phyloP scores from a whole-genome alignment of 1,140 invertebrate species.

The Drosophila funebris region DNA sequence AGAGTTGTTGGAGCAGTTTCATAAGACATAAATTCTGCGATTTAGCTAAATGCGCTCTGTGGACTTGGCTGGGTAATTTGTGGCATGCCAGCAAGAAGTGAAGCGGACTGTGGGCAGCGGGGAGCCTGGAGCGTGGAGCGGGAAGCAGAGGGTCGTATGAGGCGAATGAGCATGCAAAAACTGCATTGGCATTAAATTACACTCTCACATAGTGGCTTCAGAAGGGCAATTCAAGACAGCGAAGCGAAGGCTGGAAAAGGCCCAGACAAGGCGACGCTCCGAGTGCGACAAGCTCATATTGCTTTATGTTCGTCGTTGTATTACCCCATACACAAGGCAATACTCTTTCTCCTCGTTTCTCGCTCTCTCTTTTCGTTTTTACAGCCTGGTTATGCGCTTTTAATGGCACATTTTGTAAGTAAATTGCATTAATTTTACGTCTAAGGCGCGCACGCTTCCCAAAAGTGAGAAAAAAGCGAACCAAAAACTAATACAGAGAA shows the following conservation, averaged over 20 bases:
- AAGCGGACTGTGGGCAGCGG: not conserved
- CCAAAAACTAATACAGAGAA: too few relatives aligned
- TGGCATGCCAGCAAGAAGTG: conserved; percentile 47
- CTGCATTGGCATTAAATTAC: conserved; percentile 78
- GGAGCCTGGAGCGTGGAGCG: not conserved
- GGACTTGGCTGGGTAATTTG: conserved; percentile 73
- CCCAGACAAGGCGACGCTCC: conserved; percentile 53
- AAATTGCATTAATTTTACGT: conserved; percentile 78
- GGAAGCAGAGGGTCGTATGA: not conserved
- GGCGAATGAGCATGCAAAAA: conserved; percentile 23
- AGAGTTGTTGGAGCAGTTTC: conserved; percentile 52
- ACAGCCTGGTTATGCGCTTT: conserved; percentile 54
- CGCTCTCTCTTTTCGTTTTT: not conserved
- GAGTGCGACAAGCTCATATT: conserved; percentile 71
- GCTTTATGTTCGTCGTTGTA: conserved; percentile 42
- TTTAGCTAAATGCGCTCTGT: conserved; percentile 75
- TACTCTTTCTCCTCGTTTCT: not conserved
- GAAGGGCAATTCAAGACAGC: conserved; percentile 1
- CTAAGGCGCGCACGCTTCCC: conserved; percentile 23
- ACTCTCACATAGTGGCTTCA: conserved; percentile 26
- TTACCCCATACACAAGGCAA: not conserved
- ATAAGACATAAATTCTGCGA: conserved; percentile 80
- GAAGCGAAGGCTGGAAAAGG: not conserved
- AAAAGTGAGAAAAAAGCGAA: not conserved
- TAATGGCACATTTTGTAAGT: conserved; percentile 77